phyloP scores from a whole-genome alignment of 2,888 invertebrate species.

The Oxycera nigricornis region DNA sequence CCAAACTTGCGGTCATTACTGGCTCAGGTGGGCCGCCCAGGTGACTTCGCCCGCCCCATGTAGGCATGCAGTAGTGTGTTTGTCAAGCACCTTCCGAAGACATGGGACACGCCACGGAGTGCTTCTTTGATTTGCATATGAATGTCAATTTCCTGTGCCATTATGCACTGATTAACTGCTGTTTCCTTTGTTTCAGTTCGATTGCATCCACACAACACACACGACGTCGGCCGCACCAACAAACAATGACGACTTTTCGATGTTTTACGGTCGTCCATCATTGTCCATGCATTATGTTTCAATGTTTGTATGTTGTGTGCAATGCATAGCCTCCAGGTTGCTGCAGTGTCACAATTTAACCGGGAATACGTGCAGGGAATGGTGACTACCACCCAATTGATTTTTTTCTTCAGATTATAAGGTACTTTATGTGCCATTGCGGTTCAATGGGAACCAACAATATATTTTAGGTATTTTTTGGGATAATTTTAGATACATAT shows the following conservation, averaged over 20 bases:
- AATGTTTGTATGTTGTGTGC: constrained; percentile 1
- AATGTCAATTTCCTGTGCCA: constrained; percentile 45
- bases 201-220: not conserved
- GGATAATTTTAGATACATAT: no score
- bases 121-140: constrained; percentile 43
- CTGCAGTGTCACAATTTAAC: not conserved
- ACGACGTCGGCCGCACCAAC: not conserved
- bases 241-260: not conserved
- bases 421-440: no score
- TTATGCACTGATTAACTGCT: constrained; percentile 46
- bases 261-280: not conserved
- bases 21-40: not conserved
- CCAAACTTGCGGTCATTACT: not conserved
- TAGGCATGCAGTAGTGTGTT: not conserved
- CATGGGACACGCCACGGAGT: not conserved
- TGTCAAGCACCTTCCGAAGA: not conserved
- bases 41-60: not conserved
- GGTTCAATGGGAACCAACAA: no score
- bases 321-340: not conserved
- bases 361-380: constrained; percentile 20
- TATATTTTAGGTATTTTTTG: no score
- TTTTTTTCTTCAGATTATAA: no score
- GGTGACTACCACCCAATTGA: no score
- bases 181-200: constrained; percentile 41
- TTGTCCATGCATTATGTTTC: not conserved